Percentiles rank a stretch among this genome's conserved stretches.
Evolutionary conservation across 2,888 invertebrate species (phyloP).

Genomic region (Cremastinae sp.): DNA sequence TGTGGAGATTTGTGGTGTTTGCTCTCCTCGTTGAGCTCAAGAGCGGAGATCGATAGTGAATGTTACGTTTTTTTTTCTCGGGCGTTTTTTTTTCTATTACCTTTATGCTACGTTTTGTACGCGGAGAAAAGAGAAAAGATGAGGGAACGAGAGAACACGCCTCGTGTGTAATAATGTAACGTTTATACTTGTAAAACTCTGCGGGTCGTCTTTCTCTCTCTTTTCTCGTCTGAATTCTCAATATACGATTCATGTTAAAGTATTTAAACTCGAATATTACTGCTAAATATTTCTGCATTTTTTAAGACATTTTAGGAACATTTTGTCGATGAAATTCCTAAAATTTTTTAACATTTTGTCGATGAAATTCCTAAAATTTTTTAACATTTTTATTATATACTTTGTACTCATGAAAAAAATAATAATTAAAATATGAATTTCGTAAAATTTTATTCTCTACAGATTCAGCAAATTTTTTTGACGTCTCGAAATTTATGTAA

Average conservation of each 20-base stretch:
- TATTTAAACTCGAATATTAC: constrained; percentile 5
- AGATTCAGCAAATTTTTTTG: too few species aligned
- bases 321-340: too few species aligned
- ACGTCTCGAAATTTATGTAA: constrained; percentile 22
- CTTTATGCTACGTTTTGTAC: neutral
- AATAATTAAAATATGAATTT: too few species aligned
- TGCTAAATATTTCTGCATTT: neutral
- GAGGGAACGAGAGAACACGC: constrained; percentile 59
- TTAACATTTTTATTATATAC: too few species aligned
- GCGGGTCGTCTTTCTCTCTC: constrained; percentile 72
- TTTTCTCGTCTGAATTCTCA: neutral
- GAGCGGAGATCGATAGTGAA: constrained; percentile 50
- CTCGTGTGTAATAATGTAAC: constrained; percentile 79
- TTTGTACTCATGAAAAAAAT: too few species aligned
- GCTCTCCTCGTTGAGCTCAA: constrained; percentile 58
- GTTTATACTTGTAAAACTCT: constrained; percentile 79
- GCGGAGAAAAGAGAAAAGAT: constrained; percentile 35
- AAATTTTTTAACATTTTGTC: too few species aligned
- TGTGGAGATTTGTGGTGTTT: constrained; percentile 70
- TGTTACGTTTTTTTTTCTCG: constrained; percentile 29
- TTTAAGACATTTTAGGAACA: neutral
- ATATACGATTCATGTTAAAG: constrained; percentile 1
- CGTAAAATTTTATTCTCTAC: neutral
- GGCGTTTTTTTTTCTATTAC: constrained; percentile 13
- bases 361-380: too few species aligned